Evolutionary conservation across 2,113 vertebrate species (phyloP), one percentile per base, ranked within the genome.

Genomic region (Asarcornis scutulata): DNA sequence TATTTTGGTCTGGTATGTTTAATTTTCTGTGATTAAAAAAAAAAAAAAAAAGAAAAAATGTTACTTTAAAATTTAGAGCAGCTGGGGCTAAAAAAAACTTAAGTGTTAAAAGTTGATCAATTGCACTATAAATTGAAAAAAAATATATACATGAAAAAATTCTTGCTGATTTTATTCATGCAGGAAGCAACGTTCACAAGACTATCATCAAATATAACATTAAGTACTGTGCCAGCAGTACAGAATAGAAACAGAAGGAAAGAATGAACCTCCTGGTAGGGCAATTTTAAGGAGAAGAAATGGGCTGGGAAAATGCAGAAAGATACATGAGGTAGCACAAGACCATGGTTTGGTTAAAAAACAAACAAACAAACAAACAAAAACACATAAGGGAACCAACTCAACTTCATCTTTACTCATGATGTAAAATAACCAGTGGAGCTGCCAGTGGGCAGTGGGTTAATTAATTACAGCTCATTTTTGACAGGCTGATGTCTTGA

Each of bases 391-490:
- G 73, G 29, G 9, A 66, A 77, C n/a, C 55, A 59, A 17, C 32
- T 34, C 34, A 14, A 22, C 21, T 36, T 42, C 22, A 58, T 63
- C 46, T 81, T 75, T 27, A 78, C 15, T 42, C 36, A 25, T 12
- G 59, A 53, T 50, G 25, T 42, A 32, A 71, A 95, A 27, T 9
- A 52, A 46, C 34, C 23, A 36, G 48, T 9, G 6, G 32, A 62
- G 63, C 48, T 63, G 59, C 20, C 27, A 62, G 50, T 17, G 26
- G 13, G 44, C 15, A 62, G 50, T 7, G 22, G 48, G 11, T 67
- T 82, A 75, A 27, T 32, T 87, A 59, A 78, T 32, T 59, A 53
- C n/a, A 92, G 64, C 48, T 67, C n/a, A 44, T 44, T 83, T 89
- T n/a, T 50, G 46, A 82, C 25, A 25, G 55, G 18, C 2, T 78